Percentiles rank a stretch among this genome's conserved stretches.
These are phyloP conservation scores for Sclerodermus sp. DNA, from an alignment of 2,888 invertebrate species.

Conservation along the genomic window DNA sequence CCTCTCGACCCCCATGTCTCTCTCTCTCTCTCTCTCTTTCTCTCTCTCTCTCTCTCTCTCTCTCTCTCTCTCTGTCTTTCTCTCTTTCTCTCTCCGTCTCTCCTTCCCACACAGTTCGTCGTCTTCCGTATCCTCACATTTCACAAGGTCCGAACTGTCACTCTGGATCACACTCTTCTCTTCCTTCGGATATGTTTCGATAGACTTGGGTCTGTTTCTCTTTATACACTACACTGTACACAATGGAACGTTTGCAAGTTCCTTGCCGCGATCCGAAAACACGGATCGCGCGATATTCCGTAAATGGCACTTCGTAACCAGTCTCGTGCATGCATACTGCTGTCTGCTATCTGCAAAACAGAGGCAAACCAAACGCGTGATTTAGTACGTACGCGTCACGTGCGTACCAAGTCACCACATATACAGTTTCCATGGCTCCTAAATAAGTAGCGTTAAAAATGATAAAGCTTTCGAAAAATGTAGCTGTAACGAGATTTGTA, in stretches of 20 bases:
- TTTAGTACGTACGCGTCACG: slow-evolving; percentile 18
- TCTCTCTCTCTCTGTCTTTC: too few species aligned
- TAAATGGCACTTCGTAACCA: slow-evolving; percentile 37
- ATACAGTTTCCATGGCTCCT: slow-evolving; percentile 39
- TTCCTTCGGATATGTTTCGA: background rate
- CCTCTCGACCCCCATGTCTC: background rate
- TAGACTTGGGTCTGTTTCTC: background rate
- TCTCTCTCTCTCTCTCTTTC: too few species aligned
- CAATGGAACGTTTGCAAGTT: slow-evolving; percentile 19
- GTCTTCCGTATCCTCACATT: background rate
- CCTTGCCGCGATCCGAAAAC: slow-evolving; percentile 19
- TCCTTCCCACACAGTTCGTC: too few species aligned
- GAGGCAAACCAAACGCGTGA: slow-evolving; percentile 27
- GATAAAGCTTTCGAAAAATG: too few species aligned
- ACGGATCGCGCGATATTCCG: slow-evolving; percentile 32
- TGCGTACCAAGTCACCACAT: slow-evolving; percentile 23
- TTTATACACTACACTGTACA: slow-evolving; percentile 22
- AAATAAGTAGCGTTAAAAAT: too few species aligned
- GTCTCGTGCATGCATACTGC: slow-evolving; percentile 39
- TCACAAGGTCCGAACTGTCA: slow-evolving; percentile 1
- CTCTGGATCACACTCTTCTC: background rate
- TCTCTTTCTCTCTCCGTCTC: too few species aligned
- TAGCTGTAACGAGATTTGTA: too few species aligned
- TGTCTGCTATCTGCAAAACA: slow-evolving; percentile 48
- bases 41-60: too few species aligned